Base-by-base conservation (phyloP, 1,140 invertebrate species). In the Leptoteleia sp. region DNA sequence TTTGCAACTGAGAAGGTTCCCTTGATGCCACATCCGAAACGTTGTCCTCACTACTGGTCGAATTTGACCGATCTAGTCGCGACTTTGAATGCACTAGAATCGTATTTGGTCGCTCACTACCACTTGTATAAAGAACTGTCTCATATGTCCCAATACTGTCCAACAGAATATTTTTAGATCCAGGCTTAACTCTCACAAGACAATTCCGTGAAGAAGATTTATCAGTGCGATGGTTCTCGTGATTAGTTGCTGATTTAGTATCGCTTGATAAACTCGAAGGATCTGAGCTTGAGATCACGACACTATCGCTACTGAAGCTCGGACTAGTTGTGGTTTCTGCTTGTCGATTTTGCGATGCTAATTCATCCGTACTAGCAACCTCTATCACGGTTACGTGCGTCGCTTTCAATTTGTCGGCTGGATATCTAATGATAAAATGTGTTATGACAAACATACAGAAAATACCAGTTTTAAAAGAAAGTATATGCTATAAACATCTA, bases 161-260 rank as follows among this genome's bases (percentile, higher is more conserved):
- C 6, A 95, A 83, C 1, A 95, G 85, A 78, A 95, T 94, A 83
- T 95, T 95, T 81, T 93, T 95, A 4, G 94, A 94, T 0, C 93
- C 93, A 1, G 91, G 91, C 75, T 94, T 94, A 52, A 95, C 90
- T 17, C 93, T 89, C 72, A 95, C 90, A 5, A 94, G 92, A 81
- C 94, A 95, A 71, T 93, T 93, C 61, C 94, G 90, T 0, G 94
- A 93, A 4, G 31, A 47, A 0, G 68, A 45, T 8, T 62, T 78
- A 13, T 82, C 71, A 0, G 5, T 4, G 9, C 15, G 22, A 8
- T n/a, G 2, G 3, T 29, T 62, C 0, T 71, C 55, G 9, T 43
- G 27, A 4, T 42, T 50, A 3, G 13, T 45, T 2, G 22, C 15
- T 1, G 42, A 64, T 15, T 73, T 73, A 12, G 72, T 27, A 11